Evolutionary conservation across 2,113 vertebrate genomes (phyloP).

Genomic region (Gadus macrocephalus): DNA sequence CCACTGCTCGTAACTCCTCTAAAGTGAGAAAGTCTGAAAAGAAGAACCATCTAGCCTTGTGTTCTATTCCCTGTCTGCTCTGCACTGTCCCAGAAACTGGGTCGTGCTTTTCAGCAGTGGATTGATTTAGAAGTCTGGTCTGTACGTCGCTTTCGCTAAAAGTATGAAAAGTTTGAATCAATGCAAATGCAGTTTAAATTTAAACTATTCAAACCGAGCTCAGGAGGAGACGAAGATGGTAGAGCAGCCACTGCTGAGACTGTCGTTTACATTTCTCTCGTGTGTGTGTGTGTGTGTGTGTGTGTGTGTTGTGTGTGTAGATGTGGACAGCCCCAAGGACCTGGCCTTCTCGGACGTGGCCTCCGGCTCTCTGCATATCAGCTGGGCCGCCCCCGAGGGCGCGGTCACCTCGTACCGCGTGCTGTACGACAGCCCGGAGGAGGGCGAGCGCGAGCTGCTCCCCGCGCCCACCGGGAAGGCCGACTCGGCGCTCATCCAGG

Average conservation of each 20-base stretch:
- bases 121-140: no score
- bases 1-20: no score
- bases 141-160: no score
- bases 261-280: not conserved
- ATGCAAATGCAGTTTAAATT: not conserved
- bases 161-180: not conserved
- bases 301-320: constrained; percentile 51
- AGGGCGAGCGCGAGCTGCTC: constrained; percentile 88
- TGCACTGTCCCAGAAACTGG: no score
- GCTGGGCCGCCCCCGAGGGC: constrained; percentile 95
- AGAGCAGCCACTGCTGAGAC: not conserved
- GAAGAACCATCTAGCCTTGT: no score
- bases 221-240: no score
- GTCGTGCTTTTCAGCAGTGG: no score
- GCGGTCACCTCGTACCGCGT: constrained; percentile 89
- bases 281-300: no score
- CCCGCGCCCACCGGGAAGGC: constrained; percentile 84
- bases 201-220: not conserved
- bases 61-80: no score
- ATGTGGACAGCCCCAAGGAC: constrained; percentile 91
- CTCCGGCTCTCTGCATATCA: constrained; percentile 90
- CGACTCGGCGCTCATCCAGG: constrained; percentile 83
- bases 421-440: constrained; percentile 88
- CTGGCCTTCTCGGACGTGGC: constrained; percentile 91
- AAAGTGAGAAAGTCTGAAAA: no score